Evolutionary conservation across 2,888 invertebrate genomes (phyloP), one percentile per base, ranked within the genome.

Genomic region (Dermolepida albohirtum): DNA sequence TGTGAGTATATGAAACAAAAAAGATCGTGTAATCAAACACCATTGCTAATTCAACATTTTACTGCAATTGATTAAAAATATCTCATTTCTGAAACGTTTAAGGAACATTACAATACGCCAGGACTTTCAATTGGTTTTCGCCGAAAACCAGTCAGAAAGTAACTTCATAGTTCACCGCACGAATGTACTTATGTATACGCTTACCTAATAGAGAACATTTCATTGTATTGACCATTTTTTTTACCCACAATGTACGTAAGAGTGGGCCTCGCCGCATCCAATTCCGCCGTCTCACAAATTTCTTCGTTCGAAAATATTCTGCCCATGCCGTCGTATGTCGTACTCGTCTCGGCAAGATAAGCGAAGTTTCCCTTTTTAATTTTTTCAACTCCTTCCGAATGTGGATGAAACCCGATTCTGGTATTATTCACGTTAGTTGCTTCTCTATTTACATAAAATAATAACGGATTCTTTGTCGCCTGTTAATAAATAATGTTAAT

Each of bases 321-420:
- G 0, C 74, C 76, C 51, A 81, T 77, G 5, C 75, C 66, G 0
- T 77, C 79, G 69, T 87, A 85, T 0, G 85, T 86, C 1, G 77
- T 83, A 22, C 83, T 79, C 0, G 82, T 77, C 73, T 87, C 86
- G 0, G 84, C 83, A 66, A 87, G 87, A 69, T 84, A 88, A 0
- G 87, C 87, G 70, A 82, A 87, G 0, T 85, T 86, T 81, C 85
- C 86, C 1, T 73, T 70, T 71, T 83, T 83, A 0, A 87, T 76
- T 73, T 77, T 81, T 0, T 80, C 80, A 6, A 86, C 77, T 2
- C 86, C 86, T 39, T 79, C 79, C 16, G 71, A 71, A 27, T 73
- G 71, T 1, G 57, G 55, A 17, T 70, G 63, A 70, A 69, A 76
- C 34, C 72, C 50, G 12, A 72, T 55, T 50, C 52, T 51, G 10